A percentile compares a stretch with the other conserved stretches of the same genome.
Evolutionary conservation across 2,797 vertebrate species (phyloP).

Genomic region (Gallinago solitaria): DNA sequence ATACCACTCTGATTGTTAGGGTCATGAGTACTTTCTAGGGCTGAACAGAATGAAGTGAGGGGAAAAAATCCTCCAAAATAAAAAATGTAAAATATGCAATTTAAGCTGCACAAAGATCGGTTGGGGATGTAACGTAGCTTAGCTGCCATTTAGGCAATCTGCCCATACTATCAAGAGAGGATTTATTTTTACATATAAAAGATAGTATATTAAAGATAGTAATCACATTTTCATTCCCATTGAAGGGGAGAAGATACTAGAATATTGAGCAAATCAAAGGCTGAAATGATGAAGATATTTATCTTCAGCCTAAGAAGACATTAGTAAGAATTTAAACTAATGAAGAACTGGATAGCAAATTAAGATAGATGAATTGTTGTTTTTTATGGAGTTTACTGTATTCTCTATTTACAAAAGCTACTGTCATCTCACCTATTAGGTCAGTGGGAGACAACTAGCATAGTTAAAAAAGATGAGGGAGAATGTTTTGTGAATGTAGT

Average conservation of each 20-base stretch:
- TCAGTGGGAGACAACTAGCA: neutral
- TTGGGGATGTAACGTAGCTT: neutral
- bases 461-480: neutral
- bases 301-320: neutral
- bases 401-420: neutral
- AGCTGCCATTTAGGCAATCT: neutral
- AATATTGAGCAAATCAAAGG: slow-evolving; percentile 9
- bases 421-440: neutral
- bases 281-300: neutral
- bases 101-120: neutral
- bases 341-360: neutral
- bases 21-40: neutral
- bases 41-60: neutral
- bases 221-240: neutral
- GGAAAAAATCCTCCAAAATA: neutral
- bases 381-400: neutral
- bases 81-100: neutral
- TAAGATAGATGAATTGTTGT: neutral
- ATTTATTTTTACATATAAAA: neutral
- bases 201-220: neutral
- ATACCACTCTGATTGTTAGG: neutral
- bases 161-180: neutral
- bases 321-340: neutral
- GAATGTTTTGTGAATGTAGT: neutral
- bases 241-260: neutral